Evolutionary conservation across 2,113 vertebrate species (phyloP).

Genomic region (Sciurus niger): DNA sequence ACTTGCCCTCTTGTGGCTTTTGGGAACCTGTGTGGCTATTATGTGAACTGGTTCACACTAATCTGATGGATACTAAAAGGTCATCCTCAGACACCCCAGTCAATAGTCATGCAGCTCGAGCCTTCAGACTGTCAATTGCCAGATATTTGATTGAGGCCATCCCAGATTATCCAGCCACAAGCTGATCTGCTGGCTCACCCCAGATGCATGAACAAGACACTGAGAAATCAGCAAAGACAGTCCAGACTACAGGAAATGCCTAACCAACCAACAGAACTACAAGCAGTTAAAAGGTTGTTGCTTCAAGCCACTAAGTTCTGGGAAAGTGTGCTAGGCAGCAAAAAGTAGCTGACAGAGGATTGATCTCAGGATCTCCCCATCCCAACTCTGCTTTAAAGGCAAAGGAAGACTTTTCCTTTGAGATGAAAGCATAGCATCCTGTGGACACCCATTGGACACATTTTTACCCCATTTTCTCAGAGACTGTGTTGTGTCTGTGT

Average conservation of each 20-base stretch:
- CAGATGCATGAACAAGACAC: neutral
- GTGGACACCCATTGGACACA: neutral
- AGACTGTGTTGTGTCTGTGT: too few species aligned
- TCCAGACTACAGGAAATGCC: neutral
- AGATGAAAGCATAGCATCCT: neutral
- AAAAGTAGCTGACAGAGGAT: constrained; percentile 11
- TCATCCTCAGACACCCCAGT: neutral
- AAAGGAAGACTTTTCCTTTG: neutral
- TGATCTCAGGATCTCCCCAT: neutral
- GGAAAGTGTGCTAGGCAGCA: neutral
- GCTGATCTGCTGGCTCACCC: neutral
- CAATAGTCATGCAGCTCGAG: neutral
- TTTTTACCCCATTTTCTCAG: neutral
- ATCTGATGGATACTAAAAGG: neutral
- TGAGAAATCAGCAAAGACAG: neutral
- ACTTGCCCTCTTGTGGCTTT: neutral
- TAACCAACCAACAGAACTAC: neutral
- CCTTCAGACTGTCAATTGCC: neutral
- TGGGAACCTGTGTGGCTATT: neutral
- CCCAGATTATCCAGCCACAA: neutral
- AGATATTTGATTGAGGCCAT: neutral
- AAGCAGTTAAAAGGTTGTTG: neutral
- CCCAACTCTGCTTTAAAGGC: neutral
- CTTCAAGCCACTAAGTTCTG: neutral
- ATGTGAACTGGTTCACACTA: neutral